Percentiles rank a stretch among this genome's conserved stretches.
Evolutionary conservation across 2,113 vertebrate species (phyloP).

Genomic region (Entelurus aequoreus): DNA sequence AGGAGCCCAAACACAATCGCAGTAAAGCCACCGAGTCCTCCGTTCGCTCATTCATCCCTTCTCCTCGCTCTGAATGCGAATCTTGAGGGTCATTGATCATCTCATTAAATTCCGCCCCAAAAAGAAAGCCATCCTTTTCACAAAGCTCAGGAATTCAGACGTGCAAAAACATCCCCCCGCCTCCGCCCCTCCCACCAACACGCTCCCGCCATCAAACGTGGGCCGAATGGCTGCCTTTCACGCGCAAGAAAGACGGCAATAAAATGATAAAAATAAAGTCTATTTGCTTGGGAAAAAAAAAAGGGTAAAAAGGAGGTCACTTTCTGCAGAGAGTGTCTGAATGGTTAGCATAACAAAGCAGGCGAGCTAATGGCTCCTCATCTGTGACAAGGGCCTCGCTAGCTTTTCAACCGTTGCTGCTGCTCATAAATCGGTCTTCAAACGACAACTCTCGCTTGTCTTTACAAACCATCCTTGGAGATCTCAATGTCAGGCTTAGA

Average conservation of each 20-base stretch:
- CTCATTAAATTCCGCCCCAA: constrained; percentile 68
- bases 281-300: constrained; percentile 58
- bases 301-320: constrained; percentile 56
- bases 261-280: constrained; percentile 67
- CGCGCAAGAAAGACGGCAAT: constrained; percentile 60
- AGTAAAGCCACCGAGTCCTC: constrained; percentile 65
- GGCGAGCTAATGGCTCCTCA: constrained; percentile 60
- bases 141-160: constrained; percentile 70
- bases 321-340: constrained; percentile 53
- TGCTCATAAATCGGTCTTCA: constrained; percentile 39
- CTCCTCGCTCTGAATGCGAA: constrained; percentile 63
- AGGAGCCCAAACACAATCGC: constrained; percentile 58
- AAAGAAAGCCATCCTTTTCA: constrained; percentile 66
- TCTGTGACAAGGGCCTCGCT: constrained; percentile 48
- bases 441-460: constrained; percentile 51
- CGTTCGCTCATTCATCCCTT: constrained; percentile 51
- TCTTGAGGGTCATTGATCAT: constrained; percentile 73
- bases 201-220: constrained; percentile 61
- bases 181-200: constrained; percentile 45
- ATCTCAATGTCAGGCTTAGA: constrained; percentile 40
- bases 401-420: constrained; percentile 49
- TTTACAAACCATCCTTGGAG: constrained; percentile 34
- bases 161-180: constrained; percentile 37
- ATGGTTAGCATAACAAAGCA: constrained; percentile 68
- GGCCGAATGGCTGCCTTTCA: constrained; percentile 58